These are phyloP conservation scores for Cheirogaleus medius DNA, from an alignment of 2,113 vertebrate species.

Conservation along the genomic window DNA sequence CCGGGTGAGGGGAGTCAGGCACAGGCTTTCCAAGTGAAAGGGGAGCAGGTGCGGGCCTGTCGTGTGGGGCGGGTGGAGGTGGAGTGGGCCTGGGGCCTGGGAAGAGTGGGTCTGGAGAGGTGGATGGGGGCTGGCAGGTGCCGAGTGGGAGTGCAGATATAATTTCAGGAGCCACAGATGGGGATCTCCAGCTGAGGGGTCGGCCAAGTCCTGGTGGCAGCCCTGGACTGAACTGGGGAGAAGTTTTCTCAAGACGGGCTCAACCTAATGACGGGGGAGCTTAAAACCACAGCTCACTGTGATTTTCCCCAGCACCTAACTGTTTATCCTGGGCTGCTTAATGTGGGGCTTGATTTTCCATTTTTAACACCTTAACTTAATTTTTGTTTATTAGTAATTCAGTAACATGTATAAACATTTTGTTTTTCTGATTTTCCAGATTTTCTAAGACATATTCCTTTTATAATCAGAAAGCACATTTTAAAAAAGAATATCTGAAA, in stretches of 20 bases:
- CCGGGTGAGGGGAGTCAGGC: not conserved
- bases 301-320: not conserved
- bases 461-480: not conserved
- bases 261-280: not conserved
- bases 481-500: not conserved
- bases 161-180: not conserved
- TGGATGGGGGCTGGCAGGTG: not conserved
- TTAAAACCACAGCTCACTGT: not conserved
- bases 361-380: not conserved
- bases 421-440: not conserved
- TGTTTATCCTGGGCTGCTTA: not conserved
- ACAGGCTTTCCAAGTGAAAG: not conserved
- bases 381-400: not conserved
- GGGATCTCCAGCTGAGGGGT: not conserved
- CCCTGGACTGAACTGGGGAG: not conserved
- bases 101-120: not conserved
- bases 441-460: not conserved
- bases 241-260: not conserved
- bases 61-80: no score
- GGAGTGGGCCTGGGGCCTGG: no score
- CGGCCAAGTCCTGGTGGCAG: not conserved
- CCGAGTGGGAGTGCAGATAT: not conserved
- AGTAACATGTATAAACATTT: not conserved
- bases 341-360: not conserved
- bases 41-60: not conserved